Base-by-base conservation (phyloP, 2,797 vertebrate species). In the Danio aesculapii region DNA sequence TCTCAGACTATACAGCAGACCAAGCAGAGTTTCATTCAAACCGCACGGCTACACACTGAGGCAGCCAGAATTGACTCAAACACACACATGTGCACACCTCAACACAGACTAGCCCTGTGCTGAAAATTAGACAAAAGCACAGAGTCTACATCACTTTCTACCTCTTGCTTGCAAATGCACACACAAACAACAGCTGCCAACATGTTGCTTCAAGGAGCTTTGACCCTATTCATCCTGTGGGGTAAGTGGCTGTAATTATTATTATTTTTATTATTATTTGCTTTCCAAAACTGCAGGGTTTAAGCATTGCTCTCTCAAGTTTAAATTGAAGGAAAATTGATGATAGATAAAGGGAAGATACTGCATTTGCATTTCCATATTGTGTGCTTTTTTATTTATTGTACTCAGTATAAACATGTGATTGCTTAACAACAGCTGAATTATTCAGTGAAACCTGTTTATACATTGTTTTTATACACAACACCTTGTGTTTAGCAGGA, bases 161-260 rank as follows among this genome's bases (percentile, higher is more conserved):
- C 30, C 17, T 59, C 68, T 82, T 84, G 61, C 12, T 57, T 71
- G 67, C n/a, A 63, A 19, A 52, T 50, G 82, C 67, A 68, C 77
- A 76, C 70, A 47, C 39, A 75, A 19, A 75, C 79, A 87, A 85
- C 77, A 84, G 77, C 85, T 87, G 83, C 79, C 86, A 91, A 41
- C 82, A 94, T 94, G 94, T 84, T 82, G 70, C 86, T 88, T 73
- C 83, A 88, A 58, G 81, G 81, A 75, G 83, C 73, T 17, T 71
- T 85, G 39, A 78, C 92, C 83, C 80, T 94, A 67, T 71, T 92
- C 70, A 68, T 82, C 47, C 44, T 92, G 13, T 83, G 88, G 39
- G 92, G 94, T 95, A 84, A 95, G 94, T 95, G 76, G 39, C 63
- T 64, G 39, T 41, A 39, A 17, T 76, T n/a, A n/a, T n/a, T n/a